Conservation (phyloP, 2,888 invertebrate genomes). For the Lepidocyrtinus sp. region DNA sequence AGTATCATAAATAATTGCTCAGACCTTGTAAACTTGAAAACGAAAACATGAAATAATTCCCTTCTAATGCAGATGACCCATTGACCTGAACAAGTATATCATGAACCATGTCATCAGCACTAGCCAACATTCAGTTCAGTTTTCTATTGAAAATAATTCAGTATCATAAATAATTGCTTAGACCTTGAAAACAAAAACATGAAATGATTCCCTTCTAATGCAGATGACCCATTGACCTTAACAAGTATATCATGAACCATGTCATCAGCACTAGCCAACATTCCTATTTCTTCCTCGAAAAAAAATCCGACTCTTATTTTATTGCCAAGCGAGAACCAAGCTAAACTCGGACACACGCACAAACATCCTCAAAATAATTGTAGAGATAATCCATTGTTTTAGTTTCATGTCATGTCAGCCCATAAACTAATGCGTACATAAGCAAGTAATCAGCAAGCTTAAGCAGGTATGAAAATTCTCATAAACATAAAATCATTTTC, state of each 20-base stretch:
- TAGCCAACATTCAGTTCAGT: too few relatives aligned
- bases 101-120: conserved; percentile 39
- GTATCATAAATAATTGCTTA: too few relatives aligned
- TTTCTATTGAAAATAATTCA: too few relatives aligned
- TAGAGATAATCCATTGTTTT: conserved; percentile 2
- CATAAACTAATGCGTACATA: too few relatives aligned
- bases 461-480: not conserved
- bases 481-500: not conserved
- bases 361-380: too few relatives aligned
- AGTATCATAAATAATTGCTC: too few relatives aligned
- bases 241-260: conserved; percentile 56
- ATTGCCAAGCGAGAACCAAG: too few relatives aligned
- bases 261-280: conserved; percentile 30
- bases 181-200: too few relatives aligned
- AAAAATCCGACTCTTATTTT: too few relatives aligned
- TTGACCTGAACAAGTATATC: conserved; percentile 62
- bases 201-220: conserved; percentile 38
- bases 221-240: conserved; percentile 60
- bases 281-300: too few relatives aligned
- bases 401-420: conserved; percentile 12
- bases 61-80: conserved; percentile 55
- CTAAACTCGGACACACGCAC: not conserved
- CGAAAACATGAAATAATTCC: conserved; percentile 11
- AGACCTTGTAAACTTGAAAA: too few relatives aligned
- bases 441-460: too few relatives aligned